These are phyloP conservation scores for Phorcus lineatus DNA, from an alignment of 2,888 invertebrate species.

Conservation along the genomic window DNA sequence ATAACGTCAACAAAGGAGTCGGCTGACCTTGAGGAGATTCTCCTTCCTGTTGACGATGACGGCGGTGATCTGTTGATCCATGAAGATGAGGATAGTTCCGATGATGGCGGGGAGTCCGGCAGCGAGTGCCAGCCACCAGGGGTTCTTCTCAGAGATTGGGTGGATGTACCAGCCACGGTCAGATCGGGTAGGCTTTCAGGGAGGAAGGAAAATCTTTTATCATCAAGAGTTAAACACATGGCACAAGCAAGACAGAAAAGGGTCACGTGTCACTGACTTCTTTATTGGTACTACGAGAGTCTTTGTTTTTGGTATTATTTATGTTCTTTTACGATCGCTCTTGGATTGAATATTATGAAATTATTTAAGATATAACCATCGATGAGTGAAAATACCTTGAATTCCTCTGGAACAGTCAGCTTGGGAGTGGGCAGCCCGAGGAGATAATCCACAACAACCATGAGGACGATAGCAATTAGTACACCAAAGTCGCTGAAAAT, in stretches of 20 bases:
- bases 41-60: constrained; percentile 99
- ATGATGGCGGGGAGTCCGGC: constrained; percentile 92
- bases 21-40: constrained; percentile 82
- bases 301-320: neutral
- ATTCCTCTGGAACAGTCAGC: constrained; percentile 83
- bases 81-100: constrained; percentile 97
- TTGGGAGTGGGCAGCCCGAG: constrained; percentile 95
- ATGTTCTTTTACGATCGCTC: neutral
- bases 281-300: no score
- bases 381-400: constrained; percentile 51
- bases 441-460: constrained; percentile 89
- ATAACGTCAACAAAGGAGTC: neutral
- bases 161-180: constrained; percentile 69
- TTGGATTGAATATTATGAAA: neutral
- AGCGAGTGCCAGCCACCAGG: constrained; percentile 88
- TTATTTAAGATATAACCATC: neutral
- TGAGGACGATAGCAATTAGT: constrained; percentile 93
- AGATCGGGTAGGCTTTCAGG: constrained; percentile 58
- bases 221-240: no score
- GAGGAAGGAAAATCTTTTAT: no score
- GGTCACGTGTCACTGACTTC: no score
- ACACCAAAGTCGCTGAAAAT: constrained; percentile 97
- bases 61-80: constrained; percentile 99
- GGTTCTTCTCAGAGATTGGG: constrained; percentile 75
- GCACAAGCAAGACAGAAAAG: no score